Conservation (phyloP, 30 jellyfish, hydroid and myxozoan species). For the Cassiopea andromeda region DNA sequence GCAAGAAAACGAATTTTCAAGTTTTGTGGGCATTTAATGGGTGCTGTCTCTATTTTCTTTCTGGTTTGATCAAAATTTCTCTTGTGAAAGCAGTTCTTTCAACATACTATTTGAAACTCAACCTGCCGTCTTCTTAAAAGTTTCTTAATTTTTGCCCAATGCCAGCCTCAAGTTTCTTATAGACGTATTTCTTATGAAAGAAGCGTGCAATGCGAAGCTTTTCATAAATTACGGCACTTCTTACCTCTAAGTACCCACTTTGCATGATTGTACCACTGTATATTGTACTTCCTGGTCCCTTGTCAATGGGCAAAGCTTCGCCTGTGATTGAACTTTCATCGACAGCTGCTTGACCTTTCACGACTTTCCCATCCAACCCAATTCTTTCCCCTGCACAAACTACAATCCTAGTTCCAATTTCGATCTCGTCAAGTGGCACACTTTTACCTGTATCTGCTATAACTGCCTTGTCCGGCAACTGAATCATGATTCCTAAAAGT, state of each 20-base stretch:
- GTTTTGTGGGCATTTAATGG: no score
- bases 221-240: no score
- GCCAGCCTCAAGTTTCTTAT: no score
- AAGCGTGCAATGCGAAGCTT: no score
- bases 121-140: no score
- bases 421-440: constrained; percentile 75
- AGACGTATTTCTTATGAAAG: no score
- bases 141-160: no score
- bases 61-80: no score
- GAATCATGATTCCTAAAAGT: constrained; percentile 67
- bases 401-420: constrained; percentile 67
- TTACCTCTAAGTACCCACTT: constrained; percentile 83
- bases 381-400: constrained; percentile 92
- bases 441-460: constrained; percentile 78
- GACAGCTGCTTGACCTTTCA: constrained; percentile 84
- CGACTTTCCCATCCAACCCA: constrained; percentile 83
- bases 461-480: constrained; percentile 72
- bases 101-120: no score
- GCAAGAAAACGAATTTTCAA: no score
- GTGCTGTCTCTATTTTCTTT: no score
- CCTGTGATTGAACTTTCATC: constrained; percentile 94
- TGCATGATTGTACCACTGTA: constrained; percentile 85
- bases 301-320: constrained; percentile 82
- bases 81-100: no score
- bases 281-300: constrained; percentile 46